Conservation (phyloP, 23 tunicate species). For the Styela clava region DNA sequence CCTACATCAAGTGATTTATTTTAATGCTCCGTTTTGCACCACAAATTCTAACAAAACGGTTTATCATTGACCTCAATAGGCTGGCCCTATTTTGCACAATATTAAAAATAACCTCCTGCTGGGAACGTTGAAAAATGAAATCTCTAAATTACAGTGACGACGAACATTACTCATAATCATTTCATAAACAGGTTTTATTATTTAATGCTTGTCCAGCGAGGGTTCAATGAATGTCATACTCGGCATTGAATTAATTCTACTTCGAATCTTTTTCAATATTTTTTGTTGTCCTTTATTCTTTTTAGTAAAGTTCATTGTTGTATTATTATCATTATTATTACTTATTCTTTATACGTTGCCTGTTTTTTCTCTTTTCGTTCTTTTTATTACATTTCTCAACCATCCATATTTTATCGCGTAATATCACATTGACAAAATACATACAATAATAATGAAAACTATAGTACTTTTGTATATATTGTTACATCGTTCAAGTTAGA, state of each 20-base stretch:
- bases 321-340: not conserved
- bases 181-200: no score
- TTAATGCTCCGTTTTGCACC: no score
- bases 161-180: no score
- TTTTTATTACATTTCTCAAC: not conserved
- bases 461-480: no score
- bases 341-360: not conserved
- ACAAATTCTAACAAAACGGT: no score
- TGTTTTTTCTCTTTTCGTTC: not conserved
- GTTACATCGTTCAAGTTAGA: no score
- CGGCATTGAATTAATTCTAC: no score
- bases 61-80: not conserved
- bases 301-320: not conserved
- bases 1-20: no score
- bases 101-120: not conserved
- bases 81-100: not conserved
- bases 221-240: no score
- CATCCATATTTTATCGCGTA: conserved; percentile 24
- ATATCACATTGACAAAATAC: conserved; percentile 1
- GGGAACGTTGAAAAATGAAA: not conserved
- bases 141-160: no score
- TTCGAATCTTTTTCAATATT: not conserved
- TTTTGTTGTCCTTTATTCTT: not conserved
- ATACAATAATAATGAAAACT: not conserved
- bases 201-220: no score